Percentiles rank a stretch among this genome's conserved stretches.
Evolutionary conservation across 2,113 vertebrate genomes (phyloP).

Genomic region (Capreolus pygargus): DNA sequence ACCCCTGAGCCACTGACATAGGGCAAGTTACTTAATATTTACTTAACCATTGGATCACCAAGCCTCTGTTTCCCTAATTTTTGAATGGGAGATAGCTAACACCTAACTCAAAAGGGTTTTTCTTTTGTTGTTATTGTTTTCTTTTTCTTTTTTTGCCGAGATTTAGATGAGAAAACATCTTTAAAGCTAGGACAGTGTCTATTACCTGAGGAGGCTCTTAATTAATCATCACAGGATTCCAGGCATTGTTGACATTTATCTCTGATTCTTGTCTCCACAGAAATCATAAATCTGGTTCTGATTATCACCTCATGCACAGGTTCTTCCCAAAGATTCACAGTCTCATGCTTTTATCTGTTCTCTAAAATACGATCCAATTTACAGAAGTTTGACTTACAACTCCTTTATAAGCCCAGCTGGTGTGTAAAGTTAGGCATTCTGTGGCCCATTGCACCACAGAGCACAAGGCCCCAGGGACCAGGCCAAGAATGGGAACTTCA

Average conservation of each 20-base stretch:
- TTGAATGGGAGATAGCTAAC: not conserved
- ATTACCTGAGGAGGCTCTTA: not conserved
- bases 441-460: not conserved
- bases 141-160: not conserved
- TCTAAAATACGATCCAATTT: conserved; percentile 67
- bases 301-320: conserved; percentile 9
- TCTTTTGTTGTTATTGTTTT: not conserved
- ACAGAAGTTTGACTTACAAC: conserved; percentile 49
- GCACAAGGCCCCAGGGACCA: not conserved
- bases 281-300: conserved; percentile 60
- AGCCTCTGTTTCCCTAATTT: not conserved
- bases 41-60: not conserved
- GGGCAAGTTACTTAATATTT: not conserved
- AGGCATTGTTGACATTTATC: conserved; percentile 32
- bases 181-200: not conserved
- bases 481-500: rapidly evolving
- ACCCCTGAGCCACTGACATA: not conserved
- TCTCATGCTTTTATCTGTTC: conserved; percentile 46
- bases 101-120: not conserved
- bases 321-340: conserved; percentile 33
- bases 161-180: not conserved
- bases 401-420: not conserved
- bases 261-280: conserved; percentile 52
- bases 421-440: rapidly evolving
- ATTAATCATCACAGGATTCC: conserved; percentile 50